Percentiles rank a stretch among this genome's conserved stretches.
These are phyloP conservation scores for Neodon shergylaensis DNA, from an alignment of 2,113 vertebrate species.

Conservation along the genomic window DNA sequence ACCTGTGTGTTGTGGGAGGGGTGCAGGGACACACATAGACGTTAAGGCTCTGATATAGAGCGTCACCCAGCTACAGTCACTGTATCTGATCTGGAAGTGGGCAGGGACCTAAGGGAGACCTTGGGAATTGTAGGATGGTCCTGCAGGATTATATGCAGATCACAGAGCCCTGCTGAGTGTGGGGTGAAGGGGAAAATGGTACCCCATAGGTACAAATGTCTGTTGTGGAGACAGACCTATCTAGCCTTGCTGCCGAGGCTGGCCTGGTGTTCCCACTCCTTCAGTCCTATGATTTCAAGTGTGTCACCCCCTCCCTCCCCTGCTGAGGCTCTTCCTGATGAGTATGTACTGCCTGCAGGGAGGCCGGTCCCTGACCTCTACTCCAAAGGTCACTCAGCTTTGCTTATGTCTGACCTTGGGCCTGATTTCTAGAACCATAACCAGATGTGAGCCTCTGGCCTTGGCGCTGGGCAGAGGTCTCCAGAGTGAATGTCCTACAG, in stretches of 20 bases:
- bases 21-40: fast-evolving
- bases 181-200: too few relatives aligned
- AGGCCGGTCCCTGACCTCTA: fast-evolving
- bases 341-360: fast-evolving
- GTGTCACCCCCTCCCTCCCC: neutral
- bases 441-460: neutral
- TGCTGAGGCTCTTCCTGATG: neutral
- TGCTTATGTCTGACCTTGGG: neutral
- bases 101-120: neutral
- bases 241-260: neutral
- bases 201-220: too few relatives aligned
- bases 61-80: neutral
- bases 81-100: neutral
- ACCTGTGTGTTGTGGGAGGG: fast-evolving
- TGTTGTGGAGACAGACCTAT: neutral
- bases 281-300: neutral
- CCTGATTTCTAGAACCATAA: neutral
- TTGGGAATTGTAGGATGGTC: too few relatives aligned
- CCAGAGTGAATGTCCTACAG: neutral
- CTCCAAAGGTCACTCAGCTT: neutral
- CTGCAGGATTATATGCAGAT: neutral
- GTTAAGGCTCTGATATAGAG: too few relatives aligned
- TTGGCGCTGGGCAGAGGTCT: neutral
- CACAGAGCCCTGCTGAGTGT: neutral
- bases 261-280: neutral